Conservation (phyloP, 2,797 vertebrate genomes). For the Paedocypris micromegethes region DNA sequence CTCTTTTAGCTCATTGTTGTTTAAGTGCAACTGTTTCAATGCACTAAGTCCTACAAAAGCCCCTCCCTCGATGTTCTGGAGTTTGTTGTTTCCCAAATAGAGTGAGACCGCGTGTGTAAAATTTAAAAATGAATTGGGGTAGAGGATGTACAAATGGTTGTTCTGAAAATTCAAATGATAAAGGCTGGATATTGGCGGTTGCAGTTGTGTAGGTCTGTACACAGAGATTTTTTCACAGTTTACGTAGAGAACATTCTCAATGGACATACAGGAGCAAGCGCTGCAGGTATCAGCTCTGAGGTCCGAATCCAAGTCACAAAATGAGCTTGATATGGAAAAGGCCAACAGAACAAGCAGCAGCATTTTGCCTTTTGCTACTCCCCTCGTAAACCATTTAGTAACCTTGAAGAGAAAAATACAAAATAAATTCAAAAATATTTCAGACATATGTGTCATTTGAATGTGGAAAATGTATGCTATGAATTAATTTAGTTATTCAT, state of each 20-base stretch:
- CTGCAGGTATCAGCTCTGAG: conserved; percentile 91
- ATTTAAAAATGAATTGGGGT: conserved; percentile 94
- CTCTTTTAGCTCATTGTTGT: conserved; percentile 97
- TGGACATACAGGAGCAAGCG: conserved; percentile 93
- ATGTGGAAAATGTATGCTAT: too few species aligned
- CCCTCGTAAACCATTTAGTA: conserved; percentile 81
- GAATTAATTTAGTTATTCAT: too few species aligned
- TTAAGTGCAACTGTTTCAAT: conserved; percentile 96
- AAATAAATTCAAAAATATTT: conserved; percentile 46
- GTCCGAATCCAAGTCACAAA: conserved; percentile 79
- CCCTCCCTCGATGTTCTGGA: conserved; percentile 97
- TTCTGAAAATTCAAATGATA: conserved; percentile 98
- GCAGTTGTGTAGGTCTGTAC: conserved; percentile 93
- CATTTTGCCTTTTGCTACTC: conserved; percentile 91
- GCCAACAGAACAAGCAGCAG: conserved; percentile 94
- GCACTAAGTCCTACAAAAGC: conserved; percentile 91
- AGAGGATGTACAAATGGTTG: conserved; percentile 91
- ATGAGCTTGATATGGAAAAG: conserved; percentile 78
- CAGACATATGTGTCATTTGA: conserved; percentile 47
- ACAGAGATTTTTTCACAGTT: conserved; percentile 96
- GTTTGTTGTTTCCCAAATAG: conserved; percentile 96
- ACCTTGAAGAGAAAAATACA: conserved; percentile 62
- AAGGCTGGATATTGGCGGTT: conserved; percentile 87
- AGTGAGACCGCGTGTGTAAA: conserved; percentile 95
- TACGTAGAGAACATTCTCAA: conserved; percentile 97